Percentiles rank a stretch among this genome's conserved stretches.
Evolutionary conservation across 2,888 invertebrate genomes (phyloP).

Genomic region (Amphipoea oculea): DNA sequence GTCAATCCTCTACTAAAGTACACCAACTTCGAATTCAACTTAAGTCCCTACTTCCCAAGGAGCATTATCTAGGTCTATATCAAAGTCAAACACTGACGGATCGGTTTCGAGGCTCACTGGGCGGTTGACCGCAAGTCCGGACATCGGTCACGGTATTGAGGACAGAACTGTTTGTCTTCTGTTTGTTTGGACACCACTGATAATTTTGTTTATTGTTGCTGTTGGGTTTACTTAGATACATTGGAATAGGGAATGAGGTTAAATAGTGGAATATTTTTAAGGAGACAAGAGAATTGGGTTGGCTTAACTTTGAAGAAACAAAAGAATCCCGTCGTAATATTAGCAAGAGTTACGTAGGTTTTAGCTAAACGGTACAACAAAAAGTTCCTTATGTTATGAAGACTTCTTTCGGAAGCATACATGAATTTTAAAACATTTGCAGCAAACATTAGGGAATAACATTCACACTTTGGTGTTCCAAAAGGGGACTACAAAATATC

Average conservation of each 20-base stretch:
- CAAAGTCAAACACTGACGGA: constrained; percentile 41
- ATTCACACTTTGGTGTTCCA: neutral
- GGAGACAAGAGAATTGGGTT: neutral
- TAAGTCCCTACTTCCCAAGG: constrained; percentile 7
- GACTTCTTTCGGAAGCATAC: neutral
- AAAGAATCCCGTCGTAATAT: neutral
- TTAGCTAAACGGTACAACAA: neutral
- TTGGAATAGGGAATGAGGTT: neutral
- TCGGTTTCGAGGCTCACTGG: constrained; percentile 21
- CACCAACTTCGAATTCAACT: neutral
- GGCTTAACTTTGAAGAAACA: too few species aligned
- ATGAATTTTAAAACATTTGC: neutral
- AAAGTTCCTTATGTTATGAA: neutral
- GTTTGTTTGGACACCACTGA: constrained; percentile 19
- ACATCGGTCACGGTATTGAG: constrained; percentile 39
- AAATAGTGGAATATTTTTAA: neutral
- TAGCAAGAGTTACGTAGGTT: neutral
- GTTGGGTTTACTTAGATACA: neutral
- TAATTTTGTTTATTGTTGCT: constrained; percentile 9
- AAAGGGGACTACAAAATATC: too few species aligned
- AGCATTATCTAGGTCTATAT: constrained; percentile 37
- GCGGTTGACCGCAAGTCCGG: constrained; percentile 43
- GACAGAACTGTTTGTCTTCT: constrained; percentile 21
- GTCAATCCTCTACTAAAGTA: neutral
- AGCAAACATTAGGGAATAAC: neutral